These are phyloP conservation scores for Trichomalopsis sarcophagae DNA, from an alignment of 1,140 invertebrate species.

Conservation along the genomic window DNA sequence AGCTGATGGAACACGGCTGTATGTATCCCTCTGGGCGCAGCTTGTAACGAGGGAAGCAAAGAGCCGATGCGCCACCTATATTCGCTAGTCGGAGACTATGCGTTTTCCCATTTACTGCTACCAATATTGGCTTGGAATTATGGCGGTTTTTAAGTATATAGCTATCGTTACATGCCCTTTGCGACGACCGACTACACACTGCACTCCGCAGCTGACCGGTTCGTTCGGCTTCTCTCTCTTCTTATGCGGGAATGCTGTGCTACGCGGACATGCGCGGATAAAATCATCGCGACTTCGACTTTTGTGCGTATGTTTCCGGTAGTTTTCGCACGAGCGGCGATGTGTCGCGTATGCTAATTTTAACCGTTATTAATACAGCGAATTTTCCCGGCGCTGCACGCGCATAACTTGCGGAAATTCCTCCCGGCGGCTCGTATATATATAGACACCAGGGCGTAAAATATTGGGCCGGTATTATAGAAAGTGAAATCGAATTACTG, in stretches of 20 bases:
- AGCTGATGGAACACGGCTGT: too few species aligned
- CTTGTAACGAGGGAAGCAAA: too few species aligned
- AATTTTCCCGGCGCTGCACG: background rate
- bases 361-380: background rate
- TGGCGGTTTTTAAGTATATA: too few species aligned
- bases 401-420: background rate
- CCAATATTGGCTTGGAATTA: too few species aligned
- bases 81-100: too few species aligned
- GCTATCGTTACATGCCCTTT: background rate
- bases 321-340: background rate
- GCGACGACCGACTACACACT: background rate
- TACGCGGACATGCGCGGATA: background rate
- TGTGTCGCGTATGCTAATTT: conserved; percentile 24
- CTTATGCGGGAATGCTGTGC: background rate
- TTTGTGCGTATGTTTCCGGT: background rate
- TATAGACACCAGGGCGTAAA: background rate
- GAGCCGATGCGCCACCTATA: too few species aligned
- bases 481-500: background rate
- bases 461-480: too few species aligned
- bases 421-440: too few species aligned
- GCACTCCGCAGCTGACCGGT: conserved; percentile 11
- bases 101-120: too few species aligned
- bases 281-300: conserved; percentile 27
- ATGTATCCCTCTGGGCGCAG: too few species aligned
- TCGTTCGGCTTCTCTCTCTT: conserved; percentile 3